A percentile compares a stretch with the other conserved stretches of the same genome.
Evolutionary conservation across 2,797 vertebrate species (phyloP).

Genomic region (Buceros bicornis): DNA sequence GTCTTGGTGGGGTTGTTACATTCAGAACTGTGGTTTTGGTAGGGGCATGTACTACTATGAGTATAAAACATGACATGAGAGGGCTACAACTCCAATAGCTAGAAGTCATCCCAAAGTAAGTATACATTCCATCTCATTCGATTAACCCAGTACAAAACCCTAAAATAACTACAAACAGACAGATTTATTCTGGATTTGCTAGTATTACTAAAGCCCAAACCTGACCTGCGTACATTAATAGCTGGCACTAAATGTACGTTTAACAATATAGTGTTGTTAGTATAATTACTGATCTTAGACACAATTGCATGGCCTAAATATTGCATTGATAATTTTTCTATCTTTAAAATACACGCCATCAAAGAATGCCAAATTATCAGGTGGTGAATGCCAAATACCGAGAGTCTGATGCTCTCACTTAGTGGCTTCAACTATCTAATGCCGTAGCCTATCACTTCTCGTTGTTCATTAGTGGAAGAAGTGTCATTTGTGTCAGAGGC

Average conservation of each 20-base stretch:
- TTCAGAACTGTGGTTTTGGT: rapidly evolving
- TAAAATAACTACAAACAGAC: not conserved
- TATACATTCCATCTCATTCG: not conserved
- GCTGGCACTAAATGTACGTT: not conserved
- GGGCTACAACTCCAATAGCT: not conserved
- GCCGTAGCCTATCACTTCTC: not conserved
- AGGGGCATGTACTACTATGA: not conserved
- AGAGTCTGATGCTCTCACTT: not conserved
- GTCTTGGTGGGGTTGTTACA: not conserved
- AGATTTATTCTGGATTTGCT: not conserved
- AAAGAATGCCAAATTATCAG: not conserved
- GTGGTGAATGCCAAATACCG: not conserved
- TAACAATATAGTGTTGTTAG: not conserved
- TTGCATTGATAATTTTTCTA: not conserved
- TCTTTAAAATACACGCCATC: not conserved
- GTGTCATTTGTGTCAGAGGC: not conserved
- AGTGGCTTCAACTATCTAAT: not conserved
- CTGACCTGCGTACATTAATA: not conserved
- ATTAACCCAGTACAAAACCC: not conserved
- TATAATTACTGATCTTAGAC: not conserved
- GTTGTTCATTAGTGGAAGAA: not conserved
- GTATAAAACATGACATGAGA: not conserved
- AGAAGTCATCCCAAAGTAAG: not conserved
- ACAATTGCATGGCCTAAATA: not conserved
- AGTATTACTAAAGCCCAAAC: not conserved